Conservation (phyloP, 2,113 vertebrate genomes). For the Silurus glanis region DNA sequence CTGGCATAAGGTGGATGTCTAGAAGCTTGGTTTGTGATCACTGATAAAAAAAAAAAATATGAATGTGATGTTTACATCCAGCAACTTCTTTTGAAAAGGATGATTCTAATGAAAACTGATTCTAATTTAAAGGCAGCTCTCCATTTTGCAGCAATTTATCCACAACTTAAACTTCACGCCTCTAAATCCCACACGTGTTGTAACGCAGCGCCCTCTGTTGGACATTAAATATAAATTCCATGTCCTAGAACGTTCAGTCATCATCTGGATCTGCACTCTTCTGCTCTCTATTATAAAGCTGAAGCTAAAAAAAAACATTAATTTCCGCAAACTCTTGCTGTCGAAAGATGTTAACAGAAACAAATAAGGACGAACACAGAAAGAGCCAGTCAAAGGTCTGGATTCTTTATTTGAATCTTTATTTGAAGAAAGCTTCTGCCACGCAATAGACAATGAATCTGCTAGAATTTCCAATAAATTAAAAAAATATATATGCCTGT, state of each 20-base stretch:
- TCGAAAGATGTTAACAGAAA: neutral
- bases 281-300: neutral
- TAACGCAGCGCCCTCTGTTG: slow-evolving; percentile 44
- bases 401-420: neutral
- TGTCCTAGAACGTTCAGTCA: neutral
- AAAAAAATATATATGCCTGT: neutral
- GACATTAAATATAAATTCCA: neutral
- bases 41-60: neutral
- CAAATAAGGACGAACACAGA: neutral
- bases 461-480: neutral
- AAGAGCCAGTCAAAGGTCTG: too few species aligned
- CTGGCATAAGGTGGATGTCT: neutral
- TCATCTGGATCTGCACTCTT: neutral
- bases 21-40: neutral
- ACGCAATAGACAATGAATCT: neutral
- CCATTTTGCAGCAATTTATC: neutral
- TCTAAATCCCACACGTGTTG: slow-evolving; percentile 13
- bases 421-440: neutral
- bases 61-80: neutral
- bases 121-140: neutral
- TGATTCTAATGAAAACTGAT: neutral
- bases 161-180: neutral
- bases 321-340: neutral
- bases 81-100: neutral
- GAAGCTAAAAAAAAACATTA: neutral